Percentiles rank a stretch among this genome's conserved stretches.
phyloP scores from a whole-genome alignment of 2,888 invertebrate genomes.

The Orgyia antiqua region DNA sequence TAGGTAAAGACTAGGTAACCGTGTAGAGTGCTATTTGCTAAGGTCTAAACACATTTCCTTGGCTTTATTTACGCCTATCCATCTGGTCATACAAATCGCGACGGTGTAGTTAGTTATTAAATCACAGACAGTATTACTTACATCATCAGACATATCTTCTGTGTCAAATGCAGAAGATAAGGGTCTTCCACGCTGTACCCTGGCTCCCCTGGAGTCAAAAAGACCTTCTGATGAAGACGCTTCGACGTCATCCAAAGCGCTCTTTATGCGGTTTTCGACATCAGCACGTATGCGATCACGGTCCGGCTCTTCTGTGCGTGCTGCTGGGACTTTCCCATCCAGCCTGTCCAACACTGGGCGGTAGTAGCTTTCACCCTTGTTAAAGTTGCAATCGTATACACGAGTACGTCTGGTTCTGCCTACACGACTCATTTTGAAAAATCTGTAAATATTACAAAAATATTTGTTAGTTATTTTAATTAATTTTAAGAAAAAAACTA shows the following conservation, averaged over 20 bases:
- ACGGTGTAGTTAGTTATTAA: no score
- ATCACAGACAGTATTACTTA: no score
- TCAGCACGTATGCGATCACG: conserved; percentile 52
- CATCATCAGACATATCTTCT: conserved; percentile 70
- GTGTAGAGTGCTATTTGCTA: no score
- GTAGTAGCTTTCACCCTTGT: conserved; percentile 90
- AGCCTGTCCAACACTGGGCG: conserved; percentile 85
- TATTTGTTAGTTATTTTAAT: no score
- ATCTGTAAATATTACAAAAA: background rate
- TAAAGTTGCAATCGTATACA: conserved; percentile 91
- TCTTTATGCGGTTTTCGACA: conserved; percentile 58
- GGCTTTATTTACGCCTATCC: no score
- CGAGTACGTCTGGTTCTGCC: conserved; percentile 85
- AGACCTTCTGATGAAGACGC: conserved; percentile 66
- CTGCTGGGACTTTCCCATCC: conserved; percentile 79
- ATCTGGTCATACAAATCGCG: no score
- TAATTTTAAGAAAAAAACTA: no score
- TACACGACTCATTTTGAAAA: conserved; percentile 55
- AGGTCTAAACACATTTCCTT: no score
- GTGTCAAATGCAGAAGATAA: conserved; percentile 65
- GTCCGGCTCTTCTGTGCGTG: conserved; percentile 49
- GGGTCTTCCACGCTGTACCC: conserved; percentile 65
- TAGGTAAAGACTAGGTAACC: no score
- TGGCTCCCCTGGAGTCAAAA: conserved; percentile 81
- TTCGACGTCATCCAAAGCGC: conserved; percentile 52